These are phyloP conservation scores for Geotrypetes seraphini DNA, from an alignment of 2,797 vertebrate species.

Conservation along the genomic window DNA sequence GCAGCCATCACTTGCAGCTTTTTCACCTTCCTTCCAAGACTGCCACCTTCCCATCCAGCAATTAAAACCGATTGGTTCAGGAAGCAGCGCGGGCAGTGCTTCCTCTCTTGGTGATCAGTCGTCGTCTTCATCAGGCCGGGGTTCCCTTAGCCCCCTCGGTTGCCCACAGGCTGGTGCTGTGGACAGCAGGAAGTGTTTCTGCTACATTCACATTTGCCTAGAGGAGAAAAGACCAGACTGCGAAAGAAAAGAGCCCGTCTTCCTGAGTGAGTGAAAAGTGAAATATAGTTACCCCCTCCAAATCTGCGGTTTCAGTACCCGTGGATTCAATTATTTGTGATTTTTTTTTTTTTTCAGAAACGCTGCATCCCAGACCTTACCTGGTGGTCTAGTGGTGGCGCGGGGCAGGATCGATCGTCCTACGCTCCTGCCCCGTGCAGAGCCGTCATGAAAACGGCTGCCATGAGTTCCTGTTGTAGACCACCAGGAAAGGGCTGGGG, in stretches of 20 bases:
- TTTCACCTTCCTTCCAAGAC: conserved; percentile 1
- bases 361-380: too few relatives aligned
- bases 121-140: conserved; percentile 60
- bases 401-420: too few relatives aligned
- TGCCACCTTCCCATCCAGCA: conserved; percentile 21
- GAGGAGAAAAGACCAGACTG: conserved; percentile 32
- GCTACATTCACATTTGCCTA: conserved; percentile 26
- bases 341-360: too few relatives aligned
- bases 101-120: conserved; percentile 56
- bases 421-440: too few relatives aligned
- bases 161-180: conserved; percentile 14
- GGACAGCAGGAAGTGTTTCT: conserved; percentile 19
- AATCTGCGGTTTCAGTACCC: too few relatives aligned
- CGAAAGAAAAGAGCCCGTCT: conserved; percentile 1
- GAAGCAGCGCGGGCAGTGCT: conserved; percentile 35
- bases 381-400: too few relatives aligned
- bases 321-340: too few relatives aligned
- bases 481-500: too few relatives aligned
- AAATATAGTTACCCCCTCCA: too few relatives aligned
- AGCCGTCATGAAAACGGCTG: too few relatives aligned
- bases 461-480: too few relatives aligned
- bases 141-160: conserved; percentile 44
- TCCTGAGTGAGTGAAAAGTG: conserved; percentile 9
- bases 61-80: conserved; percentile 54
- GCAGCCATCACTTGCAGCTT: background rate